phyloP scores from a whole-genome alignment of 2,888 invertebrate species.

The Idaea dimidiata region DNA sequence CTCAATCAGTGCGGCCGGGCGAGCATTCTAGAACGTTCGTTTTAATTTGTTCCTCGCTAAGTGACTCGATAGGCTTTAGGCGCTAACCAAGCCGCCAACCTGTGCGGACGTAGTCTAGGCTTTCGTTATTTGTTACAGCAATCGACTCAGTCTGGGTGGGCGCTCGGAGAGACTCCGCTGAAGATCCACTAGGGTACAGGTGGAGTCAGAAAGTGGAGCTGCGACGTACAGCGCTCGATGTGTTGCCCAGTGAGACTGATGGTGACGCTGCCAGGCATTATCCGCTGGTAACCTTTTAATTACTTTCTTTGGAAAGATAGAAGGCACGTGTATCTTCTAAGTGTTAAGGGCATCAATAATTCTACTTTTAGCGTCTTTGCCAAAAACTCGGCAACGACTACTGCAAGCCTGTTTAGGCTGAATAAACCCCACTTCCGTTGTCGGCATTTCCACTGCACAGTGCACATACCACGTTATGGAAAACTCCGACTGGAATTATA shows the following conservation, averaged over 20 bases:
- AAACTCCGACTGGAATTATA: too few relatives aligned
- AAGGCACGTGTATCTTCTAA: not conserved
- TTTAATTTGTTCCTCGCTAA: too few relatives aligned
- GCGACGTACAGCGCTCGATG: conserved; percentile 58
- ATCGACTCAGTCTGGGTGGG: conserved; percentile 70
- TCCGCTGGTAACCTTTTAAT: conserved; percentile 48
- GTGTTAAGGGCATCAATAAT: too few relatives aligned
- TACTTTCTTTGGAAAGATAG: not conserved
- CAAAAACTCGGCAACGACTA: not conserved
- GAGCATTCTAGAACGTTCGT: too few relatives aligned
- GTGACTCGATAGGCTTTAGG: too few relatives aligned
- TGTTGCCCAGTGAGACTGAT: conserved; percentile 46
- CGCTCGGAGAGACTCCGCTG: conserved; percentile 54
- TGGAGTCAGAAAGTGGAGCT: conserved; percentile 61
- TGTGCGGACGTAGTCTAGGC: too few relatives aligned
- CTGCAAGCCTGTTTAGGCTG: not conserved
- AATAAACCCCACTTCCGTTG: not conserved
- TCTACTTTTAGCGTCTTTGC: not conserved
- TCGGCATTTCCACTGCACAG: too few relatives aligned
- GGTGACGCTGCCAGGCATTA: conserved; percentile 41
- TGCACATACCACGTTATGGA: too few relatives aligned
- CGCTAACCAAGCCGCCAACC: too few relatives aligned
- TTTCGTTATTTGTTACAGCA: conserved; percentile 32
- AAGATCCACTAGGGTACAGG: conserved; percentile 64
- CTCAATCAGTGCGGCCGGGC: too few relatives aligned